Percentiles rank a stretch among this genome's conserved stretches.
Evolutionary conservation across 2,797 vertebrate genomes (phyloP).

Genomic region (Fratercula arctica): DNA sequence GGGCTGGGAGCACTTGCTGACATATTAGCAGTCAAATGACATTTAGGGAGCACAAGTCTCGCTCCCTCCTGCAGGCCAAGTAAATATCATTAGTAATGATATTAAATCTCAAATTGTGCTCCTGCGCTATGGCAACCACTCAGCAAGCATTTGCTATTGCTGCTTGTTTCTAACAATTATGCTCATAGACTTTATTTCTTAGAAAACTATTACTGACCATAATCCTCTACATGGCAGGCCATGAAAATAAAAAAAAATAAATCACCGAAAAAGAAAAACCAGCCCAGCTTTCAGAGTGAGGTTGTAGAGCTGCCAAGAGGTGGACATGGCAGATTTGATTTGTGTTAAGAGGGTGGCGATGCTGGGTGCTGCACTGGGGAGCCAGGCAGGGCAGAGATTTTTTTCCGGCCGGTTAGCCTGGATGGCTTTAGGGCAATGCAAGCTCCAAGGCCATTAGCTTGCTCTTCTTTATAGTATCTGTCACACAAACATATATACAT

Average conservation of each 20-base stretch:
- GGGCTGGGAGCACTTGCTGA: not conserved
- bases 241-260: not conserved
- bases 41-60: conserved; percentile 33
- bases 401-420: not conserved
- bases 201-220: not conserved
- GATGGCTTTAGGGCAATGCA: not conserved
- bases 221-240: not conserved
- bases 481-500: not conserved
- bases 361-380: not conserved
- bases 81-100: conserved; percentile 48
- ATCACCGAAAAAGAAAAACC: not conserved
- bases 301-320: not conserved
- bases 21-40: conserved; percentile 15
- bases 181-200: conserved; percentile 15
- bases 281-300: not conserved
- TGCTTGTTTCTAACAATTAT: conserved; percentile 21
- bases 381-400: not conserved
- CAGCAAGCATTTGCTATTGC: conserved; percentile 8
- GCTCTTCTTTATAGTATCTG: not conserved
- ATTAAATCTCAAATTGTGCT: conserved; percentile 32
- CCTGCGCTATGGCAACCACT: conserved; percentile 43
- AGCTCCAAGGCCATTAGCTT: not conserved
- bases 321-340: not conserved
- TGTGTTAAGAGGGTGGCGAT: not conserved
- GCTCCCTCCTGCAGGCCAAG: conserved; percentile 39